Base-by-base conservation (phyloP, 2,888 invertebrate species). In the Drosophila conformis region DNA sequence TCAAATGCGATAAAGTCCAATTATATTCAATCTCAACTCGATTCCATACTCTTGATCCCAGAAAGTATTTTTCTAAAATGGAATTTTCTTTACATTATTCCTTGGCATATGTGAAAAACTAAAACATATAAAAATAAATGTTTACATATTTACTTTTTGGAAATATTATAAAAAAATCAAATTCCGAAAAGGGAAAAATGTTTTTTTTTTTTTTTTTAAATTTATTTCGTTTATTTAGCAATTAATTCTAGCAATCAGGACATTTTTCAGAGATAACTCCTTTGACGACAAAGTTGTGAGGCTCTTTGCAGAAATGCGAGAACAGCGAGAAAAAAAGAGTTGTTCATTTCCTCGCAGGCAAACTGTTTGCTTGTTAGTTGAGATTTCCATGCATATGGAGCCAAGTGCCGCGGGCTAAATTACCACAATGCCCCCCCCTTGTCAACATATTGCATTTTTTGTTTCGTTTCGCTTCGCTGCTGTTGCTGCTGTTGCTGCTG, bases 311-410 rank as follows among this genome's bases (percentile, higher is more conserved):
- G 13, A 73, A 69, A 18, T 13, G 49, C 35, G 42, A 56, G 59
- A 25, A 25, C 35, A 53, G 53, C 57, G 52, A 46, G 58, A 64
- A 63, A 38, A 27, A 38, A 38, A 29, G 5, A 49, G 38, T 31
- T 78, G 61, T 71, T 75, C 53, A 72, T 79, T 78, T 71, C 67
- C 75, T 81, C 60, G 69, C 72, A 75, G 73, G 80, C 77, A 69
- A 62, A 75, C 71, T 66, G 77, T 83, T 74, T 68, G 80, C 73
- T 83, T 83, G 83, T 78, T 82, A 83, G 72, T 65, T 76, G 69
- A 86, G 78, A 83, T 83, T 83, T 83, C 59, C 80, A 80, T 76
- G 78, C 84, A 80, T 75, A 83, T 80, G 83, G 82, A 73, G 80
- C 38, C 67, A 35, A 62, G 73, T 60, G 76, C 71, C 69, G 54